Percentiles rank a stretch among this genome's conserved stretches.
These are phyloP conservation scores for Echiichthys vipera DNA, from an alignment of 2,797 vertebrate species.

Conservation along the genomic window DNA sequence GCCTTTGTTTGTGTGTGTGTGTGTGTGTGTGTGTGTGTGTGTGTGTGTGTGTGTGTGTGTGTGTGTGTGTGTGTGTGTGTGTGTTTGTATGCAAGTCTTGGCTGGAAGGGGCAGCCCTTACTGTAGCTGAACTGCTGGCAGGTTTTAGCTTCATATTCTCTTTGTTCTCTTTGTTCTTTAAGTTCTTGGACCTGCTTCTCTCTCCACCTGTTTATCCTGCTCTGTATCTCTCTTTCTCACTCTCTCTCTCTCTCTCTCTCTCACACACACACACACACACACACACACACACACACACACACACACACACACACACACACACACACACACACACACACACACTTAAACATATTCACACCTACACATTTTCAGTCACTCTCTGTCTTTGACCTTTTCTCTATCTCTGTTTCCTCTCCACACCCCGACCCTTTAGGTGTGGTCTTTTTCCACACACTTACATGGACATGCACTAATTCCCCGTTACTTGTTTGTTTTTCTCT, in stretches of 20 bases:
- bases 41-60: not conserved
- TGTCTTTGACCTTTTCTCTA: slow-evolving; percentile 52
- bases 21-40: not conserved
- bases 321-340: not conserved
- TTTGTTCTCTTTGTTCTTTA: slow-evolving; percentile 42
- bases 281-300: not conserved
- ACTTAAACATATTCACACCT: not conserved
- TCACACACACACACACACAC: not conserved
- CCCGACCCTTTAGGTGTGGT: slow-evolving; percentile 23
- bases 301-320: not conserved
- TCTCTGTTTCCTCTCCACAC: slow-evolving; percentile 21
- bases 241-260: not conserved
- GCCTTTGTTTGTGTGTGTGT: not conserved
- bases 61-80: not conserved
- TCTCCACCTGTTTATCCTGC: not conserved
- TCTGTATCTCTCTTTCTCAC: not conserved
- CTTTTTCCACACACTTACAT: slow-evolving; percentile 29
- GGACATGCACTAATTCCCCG: slow-evolving; percentile 22
- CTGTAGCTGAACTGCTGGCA: slow-evolving; percentile 36
- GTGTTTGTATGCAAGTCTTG: not conserved
- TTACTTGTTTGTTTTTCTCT: slow-evolving; percentile 23
- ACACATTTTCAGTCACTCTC: slow-evolving; percentile 14
- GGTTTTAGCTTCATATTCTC: slow-evolving; percentile 37
- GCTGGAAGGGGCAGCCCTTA: slow-evolving; percentile 22
- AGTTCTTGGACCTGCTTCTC: slow-evolving; percentile 1